phyloP scores from a whole-genome alignment of 53 echinoderm and acorn worm genomes.

The Holothuria scabra region DNA sequence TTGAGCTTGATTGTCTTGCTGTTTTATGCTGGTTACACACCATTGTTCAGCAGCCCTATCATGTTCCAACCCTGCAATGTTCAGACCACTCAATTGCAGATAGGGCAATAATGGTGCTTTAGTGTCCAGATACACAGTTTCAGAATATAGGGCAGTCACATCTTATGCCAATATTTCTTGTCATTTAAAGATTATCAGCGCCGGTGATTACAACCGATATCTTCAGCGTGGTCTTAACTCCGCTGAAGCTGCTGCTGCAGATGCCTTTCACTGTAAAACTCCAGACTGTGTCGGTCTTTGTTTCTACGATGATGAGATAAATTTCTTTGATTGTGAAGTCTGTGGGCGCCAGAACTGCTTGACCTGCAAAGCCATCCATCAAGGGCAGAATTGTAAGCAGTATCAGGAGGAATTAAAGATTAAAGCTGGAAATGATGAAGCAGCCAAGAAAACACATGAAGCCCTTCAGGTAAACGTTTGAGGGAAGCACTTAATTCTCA shows the following conservation, averaged over 20 bases:
- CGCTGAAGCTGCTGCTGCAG: conserved; percentile 75
- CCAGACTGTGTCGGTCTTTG: conserved; percentile 93
- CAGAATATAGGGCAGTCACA: too few species aligned
- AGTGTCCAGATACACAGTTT: too few species aligned
- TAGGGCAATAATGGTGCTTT: too few species aligned
- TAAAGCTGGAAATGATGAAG: conserved; percentile 82
- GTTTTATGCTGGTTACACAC: too few species aligned
- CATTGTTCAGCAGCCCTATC: too few species aligned
- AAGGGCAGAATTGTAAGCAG: conserved; percentile 91
- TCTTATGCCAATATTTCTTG: background rate
- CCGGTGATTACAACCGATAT: conserved; percentile 71
- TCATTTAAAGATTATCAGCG: conserved; percentile 64
- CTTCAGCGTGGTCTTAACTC: conserved; percentile 76
- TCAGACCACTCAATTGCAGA: too few species aligned
- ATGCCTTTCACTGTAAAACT: conserved; percentile 96
- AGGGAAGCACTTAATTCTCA: too few species aligned
- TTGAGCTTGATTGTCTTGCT: too few species aligned
- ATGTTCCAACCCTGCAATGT: too few species aligned
- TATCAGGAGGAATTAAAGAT: conserved; percentile 86
- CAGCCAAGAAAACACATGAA: conserved; percentile 81
- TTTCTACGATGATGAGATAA: conserved; percentile 90
- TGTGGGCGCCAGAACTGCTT: conserved; percentile 82
- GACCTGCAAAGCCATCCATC: conserved; percentile 96
- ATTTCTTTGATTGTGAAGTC: conserved; percentile 89
- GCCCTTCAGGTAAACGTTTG: conserved; percentile 66